Base-by-base conservation (phyloP, 2,888 invertebrate species). In the Napeogenes sylphis region DNA sequence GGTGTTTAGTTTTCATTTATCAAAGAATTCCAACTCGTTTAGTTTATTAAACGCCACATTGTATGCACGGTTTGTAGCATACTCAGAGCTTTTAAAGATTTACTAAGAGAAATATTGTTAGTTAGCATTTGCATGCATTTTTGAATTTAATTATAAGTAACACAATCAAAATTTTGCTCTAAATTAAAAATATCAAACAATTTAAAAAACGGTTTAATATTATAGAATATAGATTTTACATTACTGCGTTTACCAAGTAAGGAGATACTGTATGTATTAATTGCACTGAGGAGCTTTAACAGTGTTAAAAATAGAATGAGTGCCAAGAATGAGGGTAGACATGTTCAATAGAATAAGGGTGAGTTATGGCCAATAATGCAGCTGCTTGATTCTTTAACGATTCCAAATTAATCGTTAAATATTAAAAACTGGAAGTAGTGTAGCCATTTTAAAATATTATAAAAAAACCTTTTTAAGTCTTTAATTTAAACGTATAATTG, bases 251-350 rank as follows among this genome's bases (percentile, higher is more conserved):
- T 64, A 62, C 59, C 51, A 59, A 62, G 61, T 68, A 66, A 65
- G 58, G 58, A 56, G 57, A 59, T 30, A 66, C 63, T 58, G 63
- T 62, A 67, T 62, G 67, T 70, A 69, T 71, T 70, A 71, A 70
- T 71, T 69, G 67, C 62, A 59, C 67, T 53, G 47, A 59, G 67
- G 63, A 63, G 67, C 70, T 65, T 64, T 59, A 64, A 56, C 66
- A 64, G 67, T 60, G 66, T 62, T 68, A 70, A 70, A 71, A 68
- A 70, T 67, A 69, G 68, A 63, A 62, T 62, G 61, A 60, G 63
- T 70, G 70, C 70, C 71, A 68, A 64, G 62, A 68, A 67, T 59
- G 70, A 61, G 70, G 68, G 38, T 68, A 21, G 63, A 68, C 63
- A 68, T 64, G 65, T 62, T 67, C 66, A 68, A 70, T 66, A 65